These are phyloP conservation scores for Drosophila neonasuta DNA, from an alignment of 2,888 invertebrate species.

Conservation along the genomic window DNA sequence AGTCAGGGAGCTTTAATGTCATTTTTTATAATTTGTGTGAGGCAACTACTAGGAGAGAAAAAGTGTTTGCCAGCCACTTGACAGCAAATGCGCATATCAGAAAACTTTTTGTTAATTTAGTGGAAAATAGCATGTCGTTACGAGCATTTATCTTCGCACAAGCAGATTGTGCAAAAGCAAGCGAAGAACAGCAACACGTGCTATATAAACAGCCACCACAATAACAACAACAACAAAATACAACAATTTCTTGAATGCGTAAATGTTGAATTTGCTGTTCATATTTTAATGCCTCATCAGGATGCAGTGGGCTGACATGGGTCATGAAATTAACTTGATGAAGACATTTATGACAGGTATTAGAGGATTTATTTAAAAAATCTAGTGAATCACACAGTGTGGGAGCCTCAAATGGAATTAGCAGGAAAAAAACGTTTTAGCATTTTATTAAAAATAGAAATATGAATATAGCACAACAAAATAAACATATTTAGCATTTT, in stretches of 20 bases:
- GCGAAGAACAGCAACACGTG: slow-evolving; percentile 21
- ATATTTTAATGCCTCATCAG: slow-evolving; percentile 21
- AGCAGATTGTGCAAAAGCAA: slow-evolving; percentile 25
- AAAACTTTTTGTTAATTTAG: slow-evolving; percentile 62
- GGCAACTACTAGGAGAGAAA: slow-evolving; percentile 6
- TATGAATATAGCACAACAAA: neutral
- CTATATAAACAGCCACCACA: neutral
- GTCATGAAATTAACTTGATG: slow-evolving; percentile 31
- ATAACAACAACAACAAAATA: neutral
- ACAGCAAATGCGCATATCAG: slow-evolving; percentile 59
- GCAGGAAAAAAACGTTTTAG: neutral
- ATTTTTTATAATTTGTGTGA: slow-evolving; percentile 49
- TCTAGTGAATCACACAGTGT: slow-evolving; percentile 10
- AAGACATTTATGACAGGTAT: slow-evolving; percentile 27
- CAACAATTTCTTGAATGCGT: neutral
- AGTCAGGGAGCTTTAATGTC: slow-evolving; percentile 22
- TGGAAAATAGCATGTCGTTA: slow-evolving; percentile 66
- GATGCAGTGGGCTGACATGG: slow-evolving; percentile 31
- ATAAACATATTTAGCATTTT: neutral
- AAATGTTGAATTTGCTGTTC: slow-evolving; percentile 3
- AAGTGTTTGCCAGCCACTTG: slow-evolving; percentile 53
- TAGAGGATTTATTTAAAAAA: slow-evolving; percentile 2
- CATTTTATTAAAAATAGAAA: neutral
- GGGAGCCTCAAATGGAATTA: neutral
- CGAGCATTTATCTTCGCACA: slow-evolving; percentile 41